Conservation (phyloP, 2,113 vertebrate species). For the Ciconia stormi region DNA sequence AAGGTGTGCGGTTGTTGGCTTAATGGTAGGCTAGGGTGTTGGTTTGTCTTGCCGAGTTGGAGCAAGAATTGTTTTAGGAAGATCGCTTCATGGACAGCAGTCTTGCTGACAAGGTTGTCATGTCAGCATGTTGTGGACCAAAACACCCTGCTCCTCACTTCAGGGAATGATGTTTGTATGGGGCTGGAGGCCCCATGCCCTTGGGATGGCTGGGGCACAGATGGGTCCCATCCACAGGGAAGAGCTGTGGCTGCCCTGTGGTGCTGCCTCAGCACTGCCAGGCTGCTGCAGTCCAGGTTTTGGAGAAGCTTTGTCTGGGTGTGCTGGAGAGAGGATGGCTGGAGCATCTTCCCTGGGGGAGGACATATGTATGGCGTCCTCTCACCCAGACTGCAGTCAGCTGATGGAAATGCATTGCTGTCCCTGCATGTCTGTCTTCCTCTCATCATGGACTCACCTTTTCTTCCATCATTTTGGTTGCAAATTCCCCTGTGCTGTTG, state of each 20-base stretch:
- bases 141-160: not conserved
- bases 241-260: not conserved
- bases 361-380: rapidly evolving
- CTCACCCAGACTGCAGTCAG: not conserved
- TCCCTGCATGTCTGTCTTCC: not conserved
- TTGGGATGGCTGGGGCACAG: not conserved
- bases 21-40: not conserved
- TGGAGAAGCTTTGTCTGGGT: not conserved
- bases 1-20: not conserved
- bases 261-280: not conserved
- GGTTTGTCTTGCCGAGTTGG: not conserved
- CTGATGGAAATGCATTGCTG: not conserved
- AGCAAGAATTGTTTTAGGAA: not conserved
- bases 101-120: not conserved
- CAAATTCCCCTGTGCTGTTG: not conserved
- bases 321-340: not conserved
- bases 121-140: not conserved
- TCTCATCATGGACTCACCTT: rapidly evolving
- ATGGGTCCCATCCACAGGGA: not conserved
- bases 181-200: not conserved
- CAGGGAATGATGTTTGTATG: not conserved
- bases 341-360: not conserved
- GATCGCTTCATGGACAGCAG: not conserved
- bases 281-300: not conserved
- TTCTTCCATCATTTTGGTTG: not conserved